A percentile compares a stretch with the other conserved stretches of the same genome.
Evolutionary conservation across 2,888 invertebrate genomes (phyloP).

Genomic region (Apamea crenata): DNA sequence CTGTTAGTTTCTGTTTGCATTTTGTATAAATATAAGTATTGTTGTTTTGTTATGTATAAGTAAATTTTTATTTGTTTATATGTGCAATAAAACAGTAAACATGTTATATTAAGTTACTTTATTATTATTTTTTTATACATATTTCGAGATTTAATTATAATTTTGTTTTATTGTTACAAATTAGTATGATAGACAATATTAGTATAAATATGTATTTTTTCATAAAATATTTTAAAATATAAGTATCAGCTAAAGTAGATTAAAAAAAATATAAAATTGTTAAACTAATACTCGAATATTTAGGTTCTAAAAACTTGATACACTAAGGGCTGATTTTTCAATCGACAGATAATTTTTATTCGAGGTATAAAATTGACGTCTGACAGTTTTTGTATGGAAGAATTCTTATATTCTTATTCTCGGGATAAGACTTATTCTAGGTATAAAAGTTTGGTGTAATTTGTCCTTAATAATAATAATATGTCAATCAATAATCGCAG

Average conservation of each 20-base stretch:
- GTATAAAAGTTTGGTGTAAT: neutral
- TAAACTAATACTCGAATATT: slow-evolving; percentile 15
- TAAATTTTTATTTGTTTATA: neutral
- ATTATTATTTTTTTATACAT: neutral
- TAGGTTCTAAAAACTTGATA: neutral
- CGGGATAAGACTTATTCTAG: no score
- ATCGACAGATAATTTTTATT: no score
- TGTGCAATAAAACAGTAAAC: no score
- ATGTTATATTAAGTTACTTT: neutral
- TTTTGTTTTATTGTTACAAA: neutral
- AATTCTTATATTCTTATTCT: no score
- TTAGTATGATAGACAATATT: neutral
- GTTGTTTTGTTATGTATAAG: neutral
- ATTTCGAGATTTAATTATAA: slow-evolving; percentile 5
- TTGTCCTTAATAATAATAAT: neutral
- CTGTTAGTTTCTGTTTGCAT: neutral
- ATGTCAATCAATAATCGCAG: no score
- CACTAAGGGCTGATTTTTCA: no score
- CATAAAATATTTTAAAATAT: neutral
- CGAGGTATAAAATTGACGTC: neutral
- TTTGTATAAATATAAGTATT: slow-evolving; percentile 7
- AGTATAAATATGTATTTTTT: neutral
- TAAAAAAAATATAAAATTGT: neutral
- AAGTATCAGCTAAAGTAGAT: slow-evolving; percentile 1
- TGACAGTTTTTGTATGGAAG: neutral